A percentile compares a stretch with the other conserved stretches of the same genome.
phyloP scores from a whole-genome alignment of 2,113 vertebrate species.

The Pimephales promelas region DNA sequence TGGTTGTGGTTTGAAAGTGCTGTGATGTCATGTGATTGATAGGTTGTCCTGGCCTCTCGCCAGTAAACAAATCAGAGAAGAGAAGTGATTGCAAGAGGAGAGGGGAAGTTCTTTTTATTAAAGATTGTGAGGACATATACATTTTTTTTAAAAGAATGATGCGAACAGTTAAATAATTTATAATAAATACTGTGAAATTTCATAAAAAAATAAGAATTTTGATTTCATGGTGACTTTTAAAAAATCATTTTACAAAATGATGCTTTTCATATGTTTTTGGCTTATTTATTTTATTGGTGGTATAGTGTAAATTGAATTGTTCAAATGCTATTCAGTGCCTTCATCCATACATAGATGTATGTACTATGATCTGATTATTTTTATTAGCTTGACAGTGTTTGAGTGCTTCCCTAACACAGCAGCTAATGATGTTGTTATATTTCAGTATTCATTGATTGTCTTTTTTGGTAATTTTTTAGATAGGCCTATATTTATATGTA shows the following conservation, averaged over 20 bases:
- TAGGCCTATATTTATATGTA: slow-evolving; percentile 6
- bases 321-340: neutral
- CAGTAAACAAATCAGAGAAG: no score
- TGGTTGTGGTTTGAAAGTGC: no score
- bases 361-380: neutral
- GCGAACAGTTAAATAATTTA: no score
- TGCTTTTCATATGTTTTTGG: neutral
- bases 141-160: no score
- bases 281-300: neutral
- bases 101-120: no score
- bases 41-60: no score
- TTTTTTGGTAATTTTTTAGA: neutral
- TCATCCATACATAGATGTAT: neutral
- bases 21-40: no score
- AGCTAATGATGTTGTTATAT: neutral
- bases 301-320: neutral
- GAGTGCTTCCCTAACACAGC: neutral
- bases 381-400: neutral
- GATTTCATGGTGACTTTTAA: no score
- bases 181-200: no score
- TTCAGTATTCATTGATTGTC: neutral
- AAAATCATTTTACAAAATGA: neutral
- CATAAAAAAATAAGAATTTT: no score
- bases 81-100: no score
- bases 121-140: no score